Evolutionary conservation across 2,888 invertebrate species (phyloP).

Genomic region (Parapristionchus giblindavisi): DNA sequence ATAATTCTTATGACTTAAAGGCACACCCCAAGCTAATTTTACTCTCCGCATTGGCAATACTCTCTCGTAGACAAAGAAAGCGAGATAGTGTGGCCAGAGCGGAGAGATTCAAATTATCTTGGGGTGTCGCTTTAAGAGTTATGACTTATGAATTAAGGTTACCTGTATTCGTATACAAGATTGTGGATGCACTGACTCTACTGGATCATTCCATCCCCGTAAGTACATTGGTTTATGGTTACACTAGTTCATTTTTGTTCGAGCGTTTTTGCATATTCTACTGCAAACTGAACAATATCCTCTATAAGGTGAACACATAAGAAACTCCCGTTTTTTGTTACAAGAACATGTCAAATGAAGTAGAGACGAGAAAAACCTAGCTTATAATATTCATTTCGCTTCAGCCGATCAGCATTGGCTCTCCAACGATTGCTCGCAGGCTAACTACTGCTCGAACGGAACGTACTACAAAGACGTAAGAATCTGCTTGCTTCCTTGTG

Average conservation of each 20-base stretch:
- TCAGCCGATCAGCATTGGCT: constrained; percentile 53
- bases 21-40: not conserved
- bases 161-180: constrained; percentile 48
- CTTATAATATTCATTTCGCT: not conserved
- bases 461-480: constrained; percentile 50
- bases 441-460: constrained; percentile 55
- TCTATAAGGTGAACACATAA: not conserved
- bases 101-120: no score
- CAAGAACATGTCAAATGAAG: no score
- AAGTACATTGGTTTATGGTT: not conserved
- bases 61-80: no score
- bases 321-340: no score
- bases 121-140: no score
- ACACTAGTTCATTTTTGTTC: constrained; percentile 3
- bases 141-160: no score
- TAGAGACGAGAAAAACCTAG: not conserved
- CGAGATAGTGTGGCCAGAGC: no score
- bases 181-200: constrained; percentile 60
- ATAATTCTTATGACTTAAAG: not conserved
- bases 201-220: constrained; percentile 56
- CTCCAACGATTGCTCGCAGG: constrained; percentile 52
- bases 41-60: no score
- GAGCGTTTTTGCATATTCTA: not conserved
- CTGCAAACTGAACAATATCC: not conserved
- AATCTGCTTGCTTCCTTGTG: no score